Evolutionary conservation across 2,888 invertebrate species (phyloP), one percentile per base, ranked within the genome.

Genomic region (Lamellibrachia columna): DNA sequence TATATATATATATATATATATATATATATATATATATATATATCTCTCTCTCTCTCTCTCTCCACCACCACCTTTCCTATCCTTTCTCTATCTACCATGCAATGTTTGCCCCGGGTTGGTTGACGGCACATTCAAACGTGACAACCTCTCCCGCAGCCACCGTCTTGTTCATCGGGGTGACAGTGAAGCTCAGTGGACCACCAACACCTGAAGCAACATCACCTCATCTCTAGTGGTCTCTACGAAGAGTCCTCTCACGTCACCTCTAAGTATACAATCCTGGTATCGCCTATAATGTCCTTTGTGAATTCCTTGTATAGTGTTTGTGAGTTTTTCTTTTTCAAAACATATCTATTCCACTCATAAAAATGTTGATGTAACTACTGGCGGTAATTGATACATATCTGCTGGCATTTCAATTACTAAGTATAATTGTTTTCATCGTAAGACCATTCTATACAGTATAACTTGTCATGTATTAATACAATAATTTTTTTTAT

Each of bases 71-170:
- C 3, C 75, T 15, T 15, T 22, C 75, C 15, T 11, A 15, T 11
- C 3, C 75, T 15, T 3, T 75, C 15, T 22, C 75, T 15, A 11
- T 15, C 22, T 75, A 75, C 75, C 75, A 75, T 15, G 22, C 6
- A n/a, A 75, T 75, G 75, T 75, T 22, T 22, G 75, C 75, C 22
- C 75, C 75, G 22, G 75, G 75, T 6, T 75, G 75, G 75, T 75
- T 75, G 75, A 75, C 75, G 22, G 75, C 75, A 75, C 75, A 75
- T 75, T 75, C 75, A 15, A 75, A 75, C 75, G 75, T 75, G 75
- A 75, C 75, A 6, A 15, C 15, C 22, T 75, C 75, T 15, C 75
- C 75, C 15, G 75, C 15, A 15, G 15, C 75, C 15, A 75, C 75
- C 3, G 75, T 75, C 75, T 15, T 75, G 22, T 75, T 75, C 22